phyloP scores from a whole-genome alignment of 2,888 invertebrate genomes.

The Andrena praecox region DNA sequence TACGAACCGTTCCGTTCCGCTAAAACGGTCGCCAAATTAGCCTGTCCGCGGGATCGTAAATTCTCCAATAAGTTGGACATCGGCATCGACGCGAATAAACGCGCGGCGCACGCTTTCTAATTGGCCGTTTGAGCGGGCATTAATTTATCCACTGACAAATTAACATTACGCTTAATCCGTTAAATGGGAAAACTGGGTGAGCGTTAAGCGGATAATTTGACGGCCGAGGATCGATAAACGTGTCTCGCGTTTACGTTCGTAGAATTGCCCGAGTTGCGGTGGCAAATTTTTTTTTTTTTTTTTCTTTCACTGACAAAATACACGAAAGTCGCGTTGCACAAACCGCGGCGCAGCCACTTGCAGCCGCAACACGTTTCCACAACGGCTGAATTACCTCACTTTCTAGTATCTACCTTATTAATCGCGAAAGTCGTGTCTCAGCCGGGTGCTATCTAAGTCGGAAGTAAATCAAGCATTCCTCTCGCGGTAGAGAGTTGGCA shows the following conservation, averaged over 20 bases:
- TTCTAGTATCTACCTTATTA: slow-evolving; percentile 80
- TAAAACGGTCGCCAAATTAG: slow-evolving; percentile 8
- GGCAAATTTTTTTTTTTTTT: no score
- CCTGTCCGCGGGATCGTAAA: slow-evolving; percentile 7
- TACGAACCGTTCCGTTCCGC: slow-evolving; percentile 15
- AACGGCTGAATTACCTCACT: slow-evolving; percentile 77
- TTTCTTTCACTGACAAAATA: not conserved
- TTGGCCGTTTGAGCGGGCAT: not conserved
- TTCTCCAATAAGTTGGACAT: not conserved
- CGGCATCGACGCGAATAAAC: slow-evolving; percentile 4
- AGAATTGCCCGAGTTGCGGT: not conserved
- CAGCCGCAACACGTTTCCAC: slow-evolving; percentile 65
- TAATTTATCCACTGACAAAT: slow-evolving; percentile 40
- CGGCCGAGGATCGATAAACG: slow-evolving; percentile 2
- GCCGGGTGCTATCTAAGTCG: slow-evolving; percentile 77
- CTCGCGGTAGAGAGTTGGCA: slow-evolving; percentile 60
- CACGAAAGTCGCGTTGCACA: slow-evolving; percentile 31
- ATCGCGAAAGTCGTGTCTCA: slow-evolving; percentile 77
- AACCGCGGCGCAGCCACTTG: slow-evolving; percentile 44
- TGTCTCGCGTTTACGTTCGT: not conserved
- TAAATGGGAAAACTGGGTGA: not conserved
- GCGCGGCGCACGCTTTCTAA: slow-evolving; percentile 17
- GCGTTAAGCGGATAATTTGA: slow-evolving; percentile 1
- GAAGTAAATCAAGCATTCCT: slow-evolving; percentile 74
- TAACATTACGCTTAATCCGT: not conserved